Conservation (phyloP, 2,888 invertebrate genomes). For the Pyrocoelia pectoralis region DNA sequence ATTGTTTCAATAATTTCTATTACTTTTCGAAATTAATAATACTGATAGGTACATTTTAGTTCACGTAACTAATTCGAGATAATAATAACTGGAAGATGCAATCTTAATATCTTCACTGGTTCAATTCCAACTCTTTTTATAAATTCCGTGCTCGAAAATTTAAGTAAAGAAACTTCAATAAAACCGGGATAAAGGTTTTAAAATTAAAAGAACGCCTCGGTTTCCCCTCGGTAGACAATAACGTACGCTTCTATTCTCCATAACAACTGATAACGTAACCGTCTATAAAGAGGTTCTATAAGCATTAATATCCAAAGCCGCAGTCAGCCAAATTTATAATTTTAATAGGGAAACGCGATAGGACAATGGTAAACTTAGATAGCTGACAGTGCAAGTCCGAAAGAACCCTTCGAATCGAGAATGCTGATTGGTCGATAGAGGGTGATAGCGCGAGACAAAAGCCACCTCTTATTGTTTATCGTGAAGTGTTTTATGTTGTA, state of each 20-base stretch:
- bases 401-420: constrained; percentile 51
- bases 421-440: constrained; percentile 53
- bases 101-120: too few species aligned
- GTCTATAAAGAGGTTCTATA: constrained; percentile 32
- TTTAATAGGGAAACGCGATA: constrained; percentile 49
- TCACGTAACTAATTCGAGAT: too few species aligned
- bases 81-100: too few species aligned
- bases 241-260: constrained; percentile 18
- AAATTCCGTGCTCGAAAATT: too few species aligned
- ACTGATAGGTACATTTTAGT: too few species aligned
- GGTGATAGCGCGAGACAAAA: constrained; percentile 50
- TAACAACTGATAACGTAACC: constrained; percentile 21
- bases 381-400: constrained; percentile 51
- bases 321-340: constrained; percentile 51
- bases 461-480: constrained; percentile 49
- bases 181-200: not conserved
- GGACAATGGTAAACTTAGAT: constrained; percentile 51
- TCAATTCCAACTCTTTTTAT: too few species aligned
- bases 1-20: too few species aligned
- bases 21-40: too few species aligned
- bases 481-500: constrained; percentile 48
- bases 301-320: constrained; percentile 43
- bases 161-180: not conserved
- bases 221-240: constrained; percentile 17
- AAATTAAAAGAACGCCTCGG: not conserved